phyloP scores from a whole-genome alignment of 2,113 vertebrate genomes.

The Pimephales promelas region DNA sequence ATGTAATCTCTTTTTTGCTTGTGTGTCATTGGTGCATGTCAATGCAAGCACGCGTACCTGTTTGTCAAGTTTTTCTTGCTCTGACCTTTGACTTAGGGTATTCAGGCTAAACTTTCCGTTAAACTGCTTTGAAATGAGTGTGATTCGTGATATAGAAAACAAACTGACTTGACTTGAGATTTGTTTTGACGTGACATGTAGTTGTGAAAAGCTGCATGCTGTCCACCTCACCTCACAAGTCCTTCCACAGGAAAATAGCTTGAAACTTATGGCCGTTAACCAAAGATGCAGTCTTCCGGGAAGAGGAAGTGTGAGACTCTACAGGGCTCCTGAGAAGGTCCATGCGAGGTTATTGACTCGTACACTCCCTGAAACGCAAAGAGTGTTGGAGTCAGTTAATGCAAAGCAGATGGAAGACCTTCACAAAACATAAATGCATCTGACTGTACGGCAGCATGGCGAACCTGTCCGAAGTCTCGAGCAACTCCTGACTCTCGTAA shows the following conservation, averaged over 20 bases:
- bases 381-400: slow-evolving; percentile 64
- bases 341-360: background rate
- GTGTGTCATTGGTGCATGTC: background rate
- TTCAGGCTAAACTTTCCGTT: background rate
- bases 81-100: background rate
- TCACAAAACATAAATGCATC: slow-evolving; percentile 73
- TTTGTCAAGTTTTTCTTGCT: background rate
- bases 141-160: background rate
- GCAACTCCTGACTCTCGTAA: background rate
- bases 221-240: slow-evolving; percentile 13
- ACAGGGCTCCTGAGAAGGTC: background rate
- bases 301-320: background rate
- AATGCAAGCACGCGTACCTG: background rate
- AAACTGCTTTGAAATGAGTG: background rate
- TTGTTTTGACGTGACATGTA: background rate
- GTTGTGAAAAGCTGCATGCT: background rate
- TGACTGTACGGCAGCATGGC: slow-evolving; percentile 22
- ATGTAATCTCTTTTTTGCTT: background rate
- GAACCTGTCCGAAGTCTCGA: slow-evolving; percentile 2
- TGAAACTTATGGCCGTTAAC: slow-evolving; percentile 31
- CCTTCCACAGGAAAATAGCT: slow-evolving; percentile 46
- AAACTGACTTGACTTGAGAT: background rate
- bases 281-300: slow-evolving; percentile 29
- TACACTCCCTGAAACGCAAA: slow-evolving; percentile 52
- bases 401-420: slow-evolving; percentile 74